Percentiles rank a stretch among this genome's conserved stretches.
phyloP scores from a whole-genome alignment of 1,140 invertebrate species.

The Papilio aristodemus region DNA sequence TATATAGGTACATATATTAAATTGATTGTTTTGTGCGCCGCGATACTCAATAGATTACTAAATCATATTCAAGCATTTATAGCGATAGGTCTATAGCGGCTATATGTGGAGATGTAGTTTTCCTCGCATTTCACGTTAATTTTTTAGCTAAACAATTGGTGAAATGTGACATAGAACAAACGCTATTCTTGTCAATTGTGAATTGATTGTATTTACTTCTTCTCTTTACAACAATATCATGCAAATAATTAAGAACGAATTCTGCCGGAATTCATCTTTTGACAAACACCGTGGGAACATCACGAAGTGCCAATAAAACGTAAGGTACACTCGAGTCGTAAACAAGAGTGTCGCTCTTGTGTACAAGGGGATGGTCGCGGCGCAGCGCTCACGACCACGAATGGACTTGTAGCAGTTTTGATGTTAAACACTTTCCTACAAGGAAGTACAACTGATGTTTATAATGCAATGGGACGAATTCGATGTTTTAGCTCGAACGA shows the following conservation, averaged over 20 bases:
- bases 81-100: no score
- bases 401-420: constrained; percentile 32
- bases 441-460: constrained; percentile 28
- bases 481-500: neutral
- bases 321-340: constrained; percentile 57
- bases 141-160: no score
- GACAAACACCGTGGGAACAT: constrained; percentile 45
- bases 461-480: constrained; percentile 15
- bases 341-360: constrained; percentile 60
- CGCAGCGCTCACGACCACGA: constrained; percentile 29
- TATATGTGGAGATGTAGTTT: no score
- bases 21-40: no score
- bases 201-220: neutral
- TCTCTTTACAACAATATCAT: no score
- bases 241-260: constrained; percentile 35
- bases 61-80: no score
- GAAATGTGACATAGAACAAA: no score
- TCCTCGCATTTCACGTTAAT: no score
- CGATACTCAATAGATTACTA: no score
- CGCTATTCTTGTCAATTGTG: neutral
- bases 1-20: no score
- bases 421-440: constrained; percentile 31
- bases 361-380: neutral
- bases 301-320: constrained; percentile 69
- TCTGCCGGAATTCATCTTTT: constrained; percentile 40